Evolutionary conservation across 92 coral and sea anemone genomes (phyloP), one percentile per base, ranked within the genome.

Genomic region (Phenganax marumi): DNA sequence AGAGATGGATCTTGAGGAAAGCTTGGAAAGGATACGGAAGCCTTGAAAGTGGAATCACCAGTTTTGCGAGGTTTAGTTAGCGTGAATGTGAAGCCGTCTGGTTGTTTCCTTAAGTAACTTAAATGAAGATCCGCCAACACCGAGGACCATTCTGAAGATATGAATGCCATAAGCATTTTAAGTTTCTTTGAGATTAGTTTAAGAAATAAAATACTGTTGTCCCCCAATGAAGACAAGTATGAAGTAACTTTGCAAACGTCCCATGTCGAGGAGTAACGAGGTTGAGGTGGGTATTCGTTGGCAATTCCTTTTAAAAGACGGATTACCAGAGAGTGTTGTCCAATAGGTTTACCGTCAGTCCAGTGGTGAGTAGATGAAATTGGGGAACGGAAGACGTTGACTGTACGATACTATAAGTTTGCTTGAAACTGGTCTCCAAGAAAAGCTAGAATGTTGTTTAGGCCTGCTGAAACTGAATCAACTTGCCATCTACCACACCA

Each of bases 401-500:
- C 21, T 19, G 63, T 56, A 14, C 21, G 63, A 19, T 56, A 56
- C 21, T 56, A 6, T 56, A 56, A 56, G 1, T 56, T 19, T 14
- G 17, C 21, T 56, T 56, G n/a, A 19, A 56, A 56, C 21, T 56
- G 63, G 17, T 56, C 63, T 56, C 63, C 63, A 14, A 56, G 63
- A 56, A 56, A 56, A 19, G 63, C 17, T 56, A 56, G 17, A 6
- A 56, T 21, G 63, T 21, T 56, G 63, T 56, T 56, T 21, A 56
- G 7, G 63, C 63, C 63, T 56, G 63, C 22, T 14, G 63, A 56
- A 56, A 56, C 63, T 21, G 63, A 8, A 56, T 68, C 26, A 9
- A 68, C 39, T 68, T 68, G 22, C 43, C 74, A 7, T 68, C 13
- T 68, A 68, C 26, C 8, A 68, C 74, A 68, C 74, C 74, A 68